Percentiles rank a stretch among this genome's conserved stretches.
These are phyloP conservation scores for Champsocephalus esox DNA, from an alignment of 2,797 vertebrate genomes.

Conservation along the genomic window DNA sequence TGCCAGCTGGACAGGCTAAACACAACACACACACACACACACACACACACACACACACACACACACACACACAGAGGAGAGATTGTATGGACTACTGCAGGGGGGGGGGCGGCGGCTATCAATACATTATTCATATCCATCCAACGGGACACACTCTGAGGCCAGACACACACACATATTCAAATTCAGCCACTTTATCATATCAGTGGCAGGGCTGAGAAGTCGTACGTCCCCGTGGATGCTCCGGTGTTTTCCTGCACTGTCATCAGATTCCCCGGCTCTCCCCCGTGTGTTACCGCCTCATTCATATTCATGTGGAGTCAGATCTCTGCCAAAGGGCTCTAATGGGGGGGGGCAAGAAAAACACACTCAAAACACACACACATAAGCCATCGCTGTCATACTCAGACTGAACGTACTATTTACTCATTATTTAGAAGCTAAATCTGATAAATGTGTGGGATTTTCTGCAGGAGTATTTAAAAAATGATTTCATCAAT, in stretches of 20 bases:
- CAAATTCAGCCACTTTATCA: slow-evolving; percentile 77
- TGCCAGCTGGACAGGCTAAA: slow-evolving; percentile 81
- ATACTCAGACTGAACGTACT: not conserved
- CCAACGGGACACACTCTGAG: slow-evolving; percentile 66
- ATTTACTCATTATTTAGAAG: not conserved
- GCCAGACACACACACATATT: slow-evolving; percentile 52
- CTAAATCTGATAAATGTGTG: slow-evolving; percentile 6
- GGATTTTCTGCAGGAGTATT: slow-evolving; percentile 1
- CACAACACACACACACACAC: slow-evolving; percentile 65
- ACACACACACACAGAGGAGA: not conserved
- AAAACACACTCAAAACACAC: slow-evolving; percentile 38
- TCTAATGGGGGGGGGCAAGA: slow-evolving; percentile 42
- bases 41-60: slow-evolving; percentile 46
- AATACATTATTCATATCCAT: slow-evolving; percentile 84
- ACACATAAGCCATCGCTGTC: slow-evolving; percentile 26
- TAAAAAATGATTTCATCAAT: not conserved
- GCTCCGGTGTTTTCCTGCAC: slow-evolving; percentile 76
- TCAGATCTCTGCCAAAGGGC: slow-evolving; percentile 67
- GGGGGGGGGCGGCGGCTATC: slow-evolving; percentile 43
- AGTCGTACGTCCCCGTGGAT: slow-evolving; percentile 72
- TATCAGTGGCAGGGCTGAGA: slow-evolving; percentile 74
- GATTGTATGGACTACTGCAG: slow-evolving; percentile 55
- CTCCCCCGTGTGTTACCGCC: slow-evolving; percentile 67
- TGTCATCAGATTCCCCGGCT: slow-evolving; percentile 78
- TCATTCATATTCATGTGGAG: slow-evolving; percentile 79